A percentile compares a stretch with the other conserved stretches of the same genome.
These are phyloP conservation scores for Tichodroma muraria DNA, from an alignment of 2,113 vertebrate species.

Conservation along the genomic window DNA sequence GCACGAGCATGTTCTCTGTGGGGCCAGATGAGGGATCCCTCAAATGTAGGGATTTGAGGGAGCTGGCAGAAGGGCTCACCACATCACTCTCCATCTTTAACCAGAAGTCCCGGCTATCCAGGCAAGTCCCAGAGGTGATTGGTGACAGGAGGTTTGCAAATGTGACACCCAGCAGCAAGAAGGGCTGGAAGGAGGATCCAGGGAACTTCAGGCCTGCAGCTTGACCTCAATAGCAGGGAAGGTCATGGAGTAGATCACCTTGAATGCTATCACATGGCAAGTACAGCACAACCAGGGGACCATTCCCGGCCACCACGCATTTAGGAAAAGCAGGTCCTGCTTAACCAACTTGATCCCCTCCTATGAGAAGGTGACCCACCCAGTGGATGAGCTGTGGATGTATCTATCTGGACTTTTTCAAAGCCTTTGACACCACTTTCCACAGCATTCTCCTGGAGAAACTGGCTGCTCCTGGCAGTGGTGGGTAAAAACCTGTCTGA, in stretches of 20 bases:
- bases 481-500: background rate
- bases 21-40: background rate
- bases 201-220: background rate
- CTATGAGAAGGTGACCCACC: background rate
- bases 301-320: background rate
- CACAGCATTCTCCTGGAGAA: background rate
- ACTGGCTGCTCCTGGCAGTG: background rate
- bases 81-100: background rate
- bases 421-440: background rate
- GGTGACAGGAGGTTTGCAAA: background rate
- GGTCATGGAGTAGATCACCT: background rate
- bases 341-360: background rate
- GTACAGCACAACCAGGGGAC: background rate
- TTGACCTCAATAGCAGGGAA: background rate
- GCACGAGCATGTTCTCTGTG: background rate
- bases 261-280: rapidly evolving
- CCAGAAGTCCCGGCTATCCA: background rate
- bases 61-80: background rate
- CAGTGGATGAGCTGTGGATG: background rate
- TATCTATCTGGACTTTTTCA: background rate
- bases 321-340: background rate
- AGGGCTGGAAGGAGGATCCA: background rate
- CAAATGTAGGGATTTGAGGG: background rate
- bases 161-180: background rate
- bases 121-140: background rate